These are phyloP conservation scores for Amphipoea oculea DNA, from an alignment of 2,888 invertebrate genomes.

Conservation along the genomic window DNA sequence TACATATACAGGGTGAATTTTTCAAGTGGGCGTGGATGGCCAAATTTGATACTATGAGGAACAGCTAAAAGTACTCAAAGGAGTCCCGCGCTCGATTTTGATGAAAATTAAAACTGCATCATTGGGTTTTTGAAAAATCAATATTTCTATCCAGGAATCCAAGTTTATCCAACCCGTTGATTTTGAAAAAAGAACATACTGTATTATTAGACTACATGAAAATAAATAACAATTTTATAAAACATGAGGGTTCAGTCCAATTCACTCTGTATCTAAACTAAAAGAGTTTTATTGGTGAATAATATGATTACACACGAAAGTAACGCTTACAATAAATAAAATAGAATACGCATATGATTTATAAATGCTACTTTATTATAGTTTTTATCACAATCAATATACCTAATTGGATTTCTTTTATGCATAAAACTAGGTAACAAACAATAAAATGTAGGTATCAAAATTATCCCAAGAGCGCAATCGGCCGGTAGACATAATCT, in stretches of 20 bases:
- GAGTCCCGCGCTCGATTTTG: neutral
- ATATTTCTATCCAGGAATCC: neutral
- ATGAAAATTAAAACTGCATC: neutral
- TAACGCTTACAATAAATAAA: neutral
- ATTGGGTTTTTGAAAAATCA: neutral
- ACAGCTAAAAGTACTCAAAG: neutral
- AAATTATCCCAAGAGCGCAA: neutral
- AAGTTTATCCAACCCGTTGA: too few relatives aligned
- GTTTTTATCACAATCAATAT: slow-evolving; percentile 15
- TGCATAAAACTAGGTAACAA: slow-evolving; percentile 30
- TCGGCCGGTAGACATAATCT: neutral
- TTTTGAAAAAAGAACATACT: too few relatives aligned
- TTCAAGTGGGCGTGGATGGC: neutral
- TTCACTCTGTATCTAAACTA: neutral
- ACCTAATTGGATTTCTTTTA: neutral
- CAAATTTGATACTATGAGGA: neutral
- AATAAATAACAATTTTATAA: neutral
- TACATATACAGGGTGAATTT: neutral
- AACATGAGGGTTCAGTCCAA: neutral
- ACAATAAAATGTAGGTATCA: slow-evolving; percentile 12
- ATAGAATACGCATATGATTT: neutral
- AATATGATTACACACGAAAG: neutral
- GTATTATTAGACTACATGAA: neutral
- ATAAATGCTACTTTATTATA: slow-evolving; percentile 24
- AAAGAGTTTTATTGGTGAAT: neutral